These are phyloP conservation scores for Argentina silus DNA, from an alignment of 2,797 vertebrate genomes.

Conservation along the genomic window DNA sequence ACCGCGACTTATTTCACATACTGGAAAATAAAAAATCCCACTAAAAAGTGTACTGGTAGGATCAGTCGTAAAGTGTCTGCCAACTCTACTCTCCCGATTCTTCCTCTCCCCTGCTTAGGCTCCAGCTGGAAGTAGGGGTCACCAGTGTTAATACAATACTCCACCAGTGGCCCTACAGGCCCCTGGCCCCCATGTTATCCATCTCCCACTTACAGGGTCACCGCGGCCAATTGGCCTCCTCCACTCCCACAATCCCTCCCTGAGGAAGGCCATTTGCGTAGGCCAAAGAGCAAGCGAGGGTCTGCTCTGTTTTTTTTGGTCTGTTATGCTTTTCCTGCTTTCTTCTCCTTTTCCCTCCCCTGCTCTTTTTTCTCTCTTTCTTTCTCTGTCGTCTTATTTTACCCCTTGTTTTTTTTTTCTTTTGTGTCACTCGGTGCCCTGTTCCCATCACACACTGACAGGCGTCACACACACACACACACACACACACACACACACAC, in stretches of 20 bases:
- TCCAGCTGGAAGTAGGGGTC: neutral
- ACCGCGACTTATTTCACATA: too few species aligned
- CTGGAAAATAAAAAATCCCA: too few species aligned
- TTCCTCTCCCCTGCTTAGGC: neutral
- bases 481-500: conserved; percentile 8
- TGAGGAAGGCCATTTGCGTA: conserved; percentile 31
- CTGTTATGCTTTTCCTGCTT: neutral
- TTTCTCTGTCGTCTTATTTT: conserved; percentile 14
- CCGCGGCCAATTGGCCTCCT: conserved; percentile 36
- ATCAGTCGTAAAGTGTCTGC: neutral
- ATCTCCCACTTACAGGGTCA: conserved; percentile 55
- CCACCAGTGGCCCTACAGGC: conserved; percentile 34
- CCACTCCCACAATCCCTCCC: conserved; percentile 43
- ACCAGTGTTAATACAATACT: conserved; percentile 24
- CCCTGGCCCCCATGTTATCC: conserved; percentile 46
- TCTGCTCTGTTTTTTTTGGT: neutral
- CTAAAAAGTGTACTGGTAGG: too few species aligned
- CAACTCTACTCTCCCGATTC: neutral
- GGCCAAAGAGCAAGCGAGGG: conserved; percentile 15
- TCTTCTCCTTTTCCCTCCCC: neutral
- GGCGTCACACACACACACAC: neutral
- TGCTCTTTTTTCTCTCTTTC: neutral
- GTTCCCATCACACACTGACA: neutral
- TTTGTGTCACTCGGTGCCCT: conserved; percentile 4
- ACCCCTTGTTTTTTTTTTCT: conserved; percentile 1